A percentile compares a stretch with the other conserved stretches of the same genome.
These are phyloP conservation scores for Amorpha juglandis DNA, from an alignment of 2,888 invertebrate genomes.

Conservation along the genomic window DNA sequence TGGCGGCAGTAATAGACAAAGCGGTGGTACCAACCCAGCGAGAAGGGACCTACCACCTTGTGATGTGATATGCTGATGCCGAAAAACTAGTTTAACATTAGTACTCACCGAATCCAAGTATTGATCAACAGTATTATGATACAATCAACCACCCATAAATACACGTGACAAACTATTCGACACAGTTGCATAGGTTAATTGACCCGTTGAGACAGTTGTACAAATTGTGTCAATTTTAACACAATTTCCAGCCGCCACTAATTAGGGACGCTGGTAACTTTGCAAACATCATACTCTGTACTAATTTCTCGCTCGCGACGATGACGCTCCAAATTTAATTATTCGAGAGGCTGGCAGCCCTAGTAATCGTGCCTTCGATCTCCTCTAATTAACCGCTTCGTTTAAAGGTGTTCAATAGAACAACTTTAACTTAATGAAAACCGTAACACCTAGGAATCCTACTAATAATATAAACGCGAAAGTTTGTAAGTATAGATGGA, in stretches of 20 bases:
- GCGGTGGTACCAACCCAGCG: no score
- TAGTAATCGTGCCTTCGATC: conserved; percentile 32
- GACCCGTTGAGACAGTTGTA: conserved; percentile 25
- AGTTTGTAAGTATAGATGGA: no score
- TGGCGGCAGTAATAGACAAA: no score
- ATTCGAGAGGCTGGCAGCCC: conserved; percentile 33
- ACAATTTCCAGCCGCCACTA: conserved; percentile 45
- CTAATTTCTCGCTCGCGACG: conserved; percentile 48
- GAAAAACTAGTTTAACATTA: no score
- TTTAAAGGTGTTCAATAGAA: conserved; percentile 30
- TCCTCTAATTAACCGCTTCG: conserved; percentile 26
- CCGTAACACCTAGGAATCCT: no score
- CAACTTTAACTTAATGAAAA: no score
- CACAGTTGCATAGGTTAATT: conserved; percentile 2
- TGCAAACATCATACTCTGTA: conserved; percentile 52
- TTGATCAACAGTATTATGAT: not conserved
- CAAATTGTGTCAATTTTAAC: conserved; percentile 51
- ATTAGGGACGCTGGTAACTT: conserved; percentile 52
- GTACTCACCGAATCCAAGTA: not conserved
- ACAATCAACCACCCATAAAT: not conserved
- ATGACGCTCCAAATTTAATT: conserved; percentile 48
- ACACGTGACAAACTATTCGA: not conserved
- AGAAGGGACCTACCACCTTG: no score
- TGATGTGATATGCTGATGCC: no score
- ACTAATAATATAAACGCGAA: no score